These are phyloP conservation scores for Bilobella aurantiaca DNA, from an alignment of 1,140 invertebrate species.

Conservation along the genomic window DNA sequence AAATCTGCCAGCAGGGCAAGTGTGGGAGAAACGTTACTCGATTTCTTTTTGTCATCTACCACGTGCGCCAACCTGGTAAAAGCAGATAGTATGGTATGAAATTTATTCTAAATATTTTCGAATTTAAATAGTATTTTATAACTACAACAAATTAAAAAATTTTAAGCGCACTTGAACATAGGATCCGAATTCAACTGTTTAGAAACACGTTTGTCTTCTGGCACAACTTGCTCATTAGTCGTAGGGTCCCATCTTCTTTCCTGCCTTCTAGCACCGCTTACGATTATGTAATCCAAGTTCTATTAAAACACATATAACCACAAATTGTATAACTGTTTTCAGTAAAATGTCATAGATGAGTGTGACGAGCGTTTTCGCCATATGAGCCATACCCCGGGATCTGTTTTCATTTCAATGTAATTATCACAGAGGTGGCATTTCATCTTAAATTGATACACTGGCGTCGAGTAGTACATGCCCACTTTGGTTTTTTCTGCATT, in stretches of 20 bases:
- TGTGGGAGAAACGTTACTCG: conserved; percentile 56
- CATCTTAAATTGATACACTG: conserved; percentile 96
- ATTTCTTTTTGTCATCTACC: conserved; percentile 62
- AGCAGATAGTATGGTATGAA: not conserved
- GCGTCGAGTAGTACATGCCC: conserved; percentile 97
- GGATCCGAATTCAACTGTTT: conserved; percentile 82
- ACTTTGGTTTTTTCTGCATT: conserved; percentile 98
- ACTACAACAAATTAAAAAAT: no score
- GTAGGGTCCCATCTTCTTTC: conserved; percentile 96
- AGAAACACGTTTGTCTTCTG: conserved; percentile 77
- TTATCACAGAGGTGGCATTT: conserved; percentile 98
- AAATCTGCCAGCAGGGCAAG: conserved; percentile 62
- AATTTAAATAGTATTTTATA: no score
- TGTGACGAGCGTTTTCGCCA: no score
- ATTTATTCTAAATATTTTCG: not conserved
- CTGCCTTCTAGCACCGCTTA: conserved; percentile 86
- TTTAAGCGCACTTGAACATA: conserved; percentile 63
- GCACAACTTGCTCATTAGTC: conserved; percentile 87
- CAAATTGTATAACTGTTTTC: conserved; percentile 11
- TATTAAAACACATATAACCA: conserved; percentile 43
- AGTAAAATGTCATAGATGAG: no score
- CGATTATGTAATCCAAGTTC: conserved; percentile 95
- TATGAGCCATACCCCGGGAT: conserved; percentile 88
- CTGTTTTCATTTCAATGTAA: conserved; percentile 97
- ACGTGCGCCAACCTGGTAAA: conserved; percentile 68